These are phyloP conservation scores for Mus minutoides DNA, from an alignment of 2,797 vertebrate species.

Conservation along the genomic window DNA sequence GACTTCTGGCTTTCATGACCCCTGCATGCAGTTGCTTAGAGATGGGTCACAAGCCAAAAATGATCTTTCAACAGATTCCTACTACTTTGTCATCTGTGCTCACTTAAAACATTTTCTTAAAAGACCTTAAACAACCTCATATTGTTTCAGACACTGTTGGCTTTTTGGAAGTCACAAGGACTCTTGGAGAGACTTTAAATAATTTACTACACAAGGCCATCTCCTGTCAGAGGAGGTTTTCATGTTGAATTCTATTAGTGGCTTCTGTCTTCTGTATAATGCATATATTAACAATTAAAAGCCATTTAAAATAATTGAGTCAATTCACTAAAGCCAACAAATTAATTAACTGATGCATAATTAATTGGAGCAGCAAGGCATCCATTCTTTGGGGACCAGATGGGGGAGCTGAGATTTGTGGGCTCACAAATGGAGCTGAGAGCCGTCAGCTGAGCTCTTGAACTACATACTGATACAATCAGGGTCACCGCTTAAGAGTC, in stretches of 20 bases:
- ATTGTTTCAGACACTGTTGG: not conserved
- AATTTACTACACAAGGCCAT: slow-evolving; percentile 73
- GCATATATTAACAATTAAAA: slow-evolving; percentile 80
- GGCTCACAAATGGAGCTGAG: slow-evolving; percentile 32
- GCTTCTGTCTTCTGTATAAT: slow-evolving; percentile 73
- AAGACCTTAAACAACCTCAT: not conserved
- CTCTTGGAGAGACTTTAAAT: slow-evolving; percentile 55
- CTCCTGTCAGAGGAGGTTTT: slow-evolving; percentile 70
- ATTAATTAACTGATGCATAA: slow-evolving; percentile 82
- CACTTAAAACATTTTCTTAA: not conserved
- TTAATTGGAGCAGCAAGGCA: slow-evolving; percentile 73
- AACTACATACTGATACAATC: not conserved
- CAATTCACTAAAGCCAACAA: slow-evolving; percentile 76
- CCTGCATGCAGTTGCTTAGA: not conserved
- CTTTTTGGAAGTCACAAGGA: slow-evolving; percentile 52
- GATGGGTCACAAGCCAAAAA: not conserved
- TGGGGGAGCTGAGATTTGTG: slow-evolving; percentile 63
- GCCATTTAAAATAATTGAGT: slow-evolving; percentile 81
- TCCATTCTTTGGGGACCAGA: slow-evolving; percentile 55
- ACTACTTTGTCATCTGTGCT: not conserved
- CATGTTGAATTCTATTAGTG: slow-evolving; percentile 69
- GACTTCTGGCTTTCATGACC: not conserved
- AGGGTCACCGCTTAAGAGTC: not conserved
- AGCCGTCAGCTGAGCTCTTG: slow-evolving; percentile 22
- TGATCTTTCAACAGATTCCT: not conserved